Evolutionary conservation across 2,113 vertebrate genomes (phyloP).

Genomic region (Melozone crissalis): DNA sequence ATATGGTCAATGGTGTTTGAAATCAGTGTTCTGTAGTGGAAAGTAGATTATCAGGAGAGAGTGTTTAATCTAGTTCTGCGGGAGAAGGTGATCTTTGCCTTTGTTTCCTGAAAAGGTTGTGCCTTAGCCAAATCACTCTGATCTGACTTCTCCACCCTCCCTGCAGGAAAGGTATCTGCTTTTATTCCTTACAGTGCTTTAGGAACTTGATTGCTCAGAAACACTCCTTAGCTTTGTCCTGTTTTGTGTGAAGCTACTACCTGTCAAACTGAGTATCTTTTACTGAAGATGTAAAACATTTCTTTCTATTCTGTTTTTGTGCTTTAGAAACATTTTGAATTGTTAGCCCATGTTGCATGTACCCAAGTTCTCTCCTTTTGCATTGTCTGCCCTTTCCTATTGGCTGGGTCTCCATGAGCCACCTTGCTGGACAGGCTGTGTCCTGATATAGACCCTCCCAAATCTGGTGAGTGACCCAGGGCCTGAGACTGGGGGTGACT

Average conservation of each 20-base stretch:
- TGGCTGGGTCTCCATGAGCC: neutral
- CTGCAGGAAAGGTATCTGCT: neutral
- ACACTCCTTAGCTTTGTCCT: neutral
- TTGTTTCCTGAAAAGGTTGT: neutral
- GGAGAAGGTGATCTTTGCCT: neutral
- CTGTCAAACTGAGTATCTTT: neutral
- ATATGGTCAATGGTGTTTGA: neutral
- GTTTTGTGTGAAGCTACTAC: neutral
- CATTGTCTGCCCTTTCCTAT: neutral
- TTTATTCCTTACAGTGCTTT: neutral
- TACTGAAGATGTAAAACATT: neutral
- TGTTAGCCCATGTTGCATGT: neutral
- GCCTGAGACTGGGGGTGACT: neutral
- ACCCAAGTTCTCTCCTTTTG: neutral
- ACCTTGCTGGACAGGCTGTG: neutral
- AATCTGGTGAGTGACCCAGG: neutral
- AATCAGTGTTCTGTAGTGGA: fast-evolving
- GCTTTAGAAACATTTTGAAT: neutral
- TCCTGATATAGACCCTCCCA: neutral
- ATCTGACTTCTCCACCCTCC: neutral
- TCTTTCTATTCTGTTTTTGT: neutral
- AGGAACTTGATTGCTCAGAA: neutral
- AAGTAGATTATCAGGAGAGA: neutral
- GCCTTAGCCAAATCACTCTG: neutral
- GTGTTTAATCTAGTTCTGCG: neutral